phyloP scores from a whole-genome alignment of 1,140 invertebrate species.

The Bombus superbus region DNA sequence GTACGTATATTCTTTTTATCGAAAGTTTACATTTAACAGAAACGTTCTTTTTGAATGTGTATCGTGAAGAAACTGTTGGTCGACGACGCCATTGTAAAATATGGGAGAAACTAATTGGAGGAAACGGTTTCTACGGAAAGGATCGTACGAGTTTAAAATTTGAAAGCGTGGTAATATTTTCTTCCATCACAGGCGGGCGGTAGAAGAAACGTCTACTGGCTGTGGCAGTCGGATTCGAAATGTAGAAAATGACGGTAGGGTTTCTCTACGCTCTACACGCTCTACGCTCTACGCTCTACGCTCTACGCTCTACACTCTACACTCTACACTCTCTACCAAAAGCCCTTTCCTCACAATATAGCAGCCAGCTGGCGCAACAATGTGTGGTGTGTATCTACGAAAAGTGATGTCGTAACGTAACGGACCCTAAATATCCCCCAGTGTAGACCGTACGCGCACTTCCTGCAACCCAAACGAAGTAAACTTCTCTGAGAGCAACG shows the following conservation, averaged over 20 bases:
- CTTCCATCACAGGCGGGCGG: background rate
- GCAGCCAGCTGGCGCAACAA: conserved; percentile 25
- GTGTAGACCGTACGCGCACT: background rate
- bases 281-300: too few species aligned
- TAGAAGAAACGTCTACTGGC: background rate
- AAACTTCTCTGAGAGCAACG: background rate
- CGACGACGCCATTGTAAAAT: background rate
- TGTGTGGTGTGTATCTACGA: conserved; percentile 33
- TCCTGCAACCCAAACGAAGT: conserved; percentile 23
- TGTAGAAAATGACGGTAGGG: conserved; percentile 36
- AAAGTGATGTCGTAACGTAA: conserved; percentile 33
- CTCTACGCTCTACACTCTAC: too few species aligned
- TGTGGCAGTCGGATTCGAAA: conserved; percentile 28
- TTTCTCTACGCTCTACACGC: background rate
- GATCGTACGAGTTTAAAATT: background rate
- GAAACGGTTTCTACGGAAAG: background rate
- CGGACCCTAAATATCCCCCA: conserved; percentile 27
- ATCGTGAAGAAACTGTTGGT: background rate
- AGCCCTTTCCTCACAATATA: conserved; percentile 39
- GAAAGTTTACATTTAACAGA: background rate
- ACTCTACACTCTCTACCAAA: background rate
- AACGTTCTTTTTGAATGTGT: background rate
- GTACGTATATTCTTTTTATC: too few species aligned
- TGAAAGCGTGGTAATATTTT: background rate
- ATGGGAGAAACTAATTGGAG: background rate